Evolutionary conservation across 2,888 invertebrate species (phyloP).

Genomic region (Serrognathus titanus): DNA sequence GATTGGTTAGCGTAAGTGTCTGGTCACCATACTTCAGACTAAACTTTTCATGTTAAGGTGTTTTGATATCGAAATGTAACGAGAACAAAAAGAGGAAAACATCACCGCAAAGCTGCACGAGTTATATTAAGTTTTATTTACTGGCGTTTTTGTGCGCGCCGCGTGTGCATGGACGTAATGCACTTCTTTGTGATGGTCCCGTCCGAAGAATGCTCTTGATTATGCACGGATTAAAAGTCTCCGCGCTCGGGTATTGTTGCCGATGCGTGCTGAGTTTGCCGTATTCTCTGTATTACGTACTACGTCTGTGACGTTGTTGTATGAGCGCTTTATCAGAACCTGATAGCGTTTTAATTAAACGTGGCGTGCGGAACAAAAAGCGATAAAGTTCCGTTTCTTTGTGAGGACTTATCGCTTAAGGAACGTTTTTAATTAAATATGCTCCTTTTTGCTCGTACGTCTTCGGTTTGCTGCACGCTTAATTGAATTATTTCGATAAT

Average conservation of each 20-base stretch:
- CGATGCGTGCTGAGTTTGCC: conserved; percentile 1
- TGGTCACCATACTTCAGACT: too few species aligned
- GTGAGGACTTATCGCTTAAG: neutral
- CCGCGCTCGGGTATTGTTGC: neutral
- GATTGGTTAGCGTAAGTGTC: too few species aligned
- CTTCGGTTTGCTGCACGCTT: too few species aligned
- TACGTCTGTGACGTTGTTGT: neutral
- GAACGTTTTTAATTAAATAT: neutral
- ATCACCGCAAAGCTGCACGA: neutral
- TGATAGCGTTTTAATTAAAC: conserved; percentile 2
- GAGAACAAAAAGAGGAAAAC: too few species aligned
- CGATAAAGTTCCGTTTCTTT: neutral
- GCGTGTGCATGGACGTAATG: neutral
- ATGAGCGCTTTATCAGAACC: neutral
- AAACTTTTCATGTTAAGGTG: too few species aligned
- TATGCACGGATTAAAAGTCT: conserved; percentile 2
- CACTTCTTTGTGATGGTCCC: neutral
- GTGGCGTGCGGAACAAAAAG: neutral
- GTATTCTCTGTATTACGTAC: neutral
- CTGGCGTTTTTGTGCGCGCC: neutral
- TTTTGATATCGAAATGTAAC: too few species aligned
- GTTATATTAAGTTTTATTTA: neutral
- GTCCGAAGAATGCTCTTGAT: conserved; percentile 1
- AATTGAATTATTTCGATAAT: too few species aligned
- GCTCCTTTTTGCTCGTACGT: too few species aligned